phyloP scores from a whole-genome alignment of 37 sponge, comb jelly and placozoan genomes.

The Chondrilla cf. caribensis region DNA sequence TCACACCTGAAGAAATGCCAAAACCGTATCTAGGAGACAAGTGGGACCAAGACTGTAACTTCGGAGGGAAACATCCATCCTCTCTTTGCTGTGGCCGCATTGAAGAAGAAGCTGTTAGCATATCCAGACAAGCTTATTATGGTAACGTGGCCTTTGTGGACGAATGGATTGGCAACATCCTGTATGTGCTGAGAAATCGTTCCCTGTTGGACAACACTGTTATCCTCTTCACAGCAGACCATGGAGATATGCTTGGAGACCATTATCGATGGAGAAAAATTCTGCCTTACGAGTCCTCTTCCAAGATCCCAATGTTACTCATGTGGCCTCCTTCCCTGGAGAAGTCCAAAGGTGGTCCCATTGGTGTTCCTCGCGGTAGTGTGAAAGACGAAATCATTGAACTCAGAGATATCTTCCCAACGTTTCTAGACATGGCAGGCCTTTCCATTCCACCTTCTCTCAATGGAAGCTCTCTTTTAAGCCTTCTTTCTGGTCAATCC shows the following conservation, averaged over 20 bases:
- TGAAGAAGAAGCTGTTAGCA: conserved; percentile 16
- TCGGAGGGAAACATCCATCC: conserved; percentile 10
- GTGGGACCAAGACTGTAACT: conserved; percentile 32
- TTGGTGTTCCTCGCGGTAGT: conserved; percentile 33
- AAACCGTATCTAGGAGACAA: conserved; percentile 41
- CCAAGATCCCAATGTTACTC: conserved; percentile 59
- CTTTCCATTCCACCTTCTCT: conserved; percentile 26
- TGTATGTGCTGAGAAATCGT: conserved; percentile 15
- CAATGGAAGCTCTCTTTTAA: conserved; percentile 50
- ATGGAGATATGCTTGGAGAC: conserved; percentile 79
- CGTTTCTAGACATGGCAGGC: conserved; percentile 49
- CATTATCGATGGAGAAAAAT: conserved; percentile 68
- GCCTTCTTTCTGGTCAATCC: not conserved
- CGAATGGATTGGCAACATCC: conserved; percentile 65
- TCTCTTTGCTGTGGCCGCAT: conserved; percentile 68
- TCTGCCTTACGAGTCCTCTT: conserved; percentile 59
- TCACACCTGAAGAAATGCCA: conserved; percentile 41
- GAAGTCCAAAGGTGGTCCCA: conserved; percentile 5
- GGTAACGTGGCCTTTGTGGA: conserved; percentile 63
- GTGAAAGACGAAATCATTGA: conserved; percentile 38
- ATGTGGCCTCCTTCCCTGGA: conserved; percentile 50
- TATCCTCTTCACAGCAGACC: conserved; percentile 70
- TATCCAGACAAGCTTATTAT: conserved; percentile 62
- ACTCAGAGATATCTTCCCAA: conserved; percentile 65
- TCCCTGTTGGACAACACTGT: conserved; percentile 42